Base-by-base conservation (phyloP, 2,888 invertebrate genomes). In the Kuschelorhynchus macadamiae region DNA sequence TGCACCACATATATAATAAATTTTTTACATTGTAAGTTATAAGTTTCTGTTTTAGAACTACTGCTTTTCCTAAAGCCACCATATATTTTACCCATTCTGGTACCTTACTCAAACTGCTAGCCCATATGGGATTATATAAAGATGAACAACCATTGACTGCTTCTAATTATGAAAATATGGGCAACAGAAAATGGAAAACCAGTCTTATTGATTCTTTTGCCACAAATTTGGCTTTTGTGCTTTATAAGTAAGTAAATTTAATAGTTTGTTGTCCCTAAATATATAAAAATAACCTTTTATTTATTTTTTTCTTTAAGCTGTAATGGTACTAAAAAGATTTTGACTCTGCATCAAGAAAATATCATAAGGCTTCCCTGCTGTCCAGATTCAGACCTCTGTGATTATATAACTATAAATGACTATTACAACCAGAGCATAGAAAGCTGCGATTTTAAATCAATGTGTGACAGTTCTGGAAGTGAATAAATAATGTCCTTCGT, bases 11-110 rank as follows among this genome's bases (percentile, higher is more conserved):
- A n/a, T n/a, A n/a, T n/a, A n/a, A n/a, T n/a, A n/a, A n/a, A n/a
- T n/a, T n/a, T n/a, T n/a, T n/a, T n/a, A n/a, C n/a, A n/a, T n/a
- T n/a, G n/a, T n/a, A n/a, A n/a, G n/a, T n/a, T n/a, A n/a, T n/a
- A n/a, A n/a, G n/a, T n/a, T 57, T 67, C 11, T 36, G 9, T 36
- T 78, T 62, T 71, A 81, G 80, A 14, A 74, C 77, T 50, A 71
- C 63, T n/a, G 55, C 72, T 41, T 77, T 74, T 70, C 81, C 82
- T 1, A 81, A 79, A 72, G 78, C 78, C 4, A 87, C 88, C 21
- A 88, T 91, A 72, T 90, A 93, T 76, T 95, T 95, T 79, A 89
- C 93, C 0, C 95, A 95, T 83, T 94, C 94, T 0, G 95, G 95
- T 1, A 90, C 94, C 0, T 78, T 95, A 42, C 83, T 95, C 25